Evolutionary conservation across 2,113 vertebrate genomes (phyloP).

Genomic region (Diadophis punctatus): DNA sequence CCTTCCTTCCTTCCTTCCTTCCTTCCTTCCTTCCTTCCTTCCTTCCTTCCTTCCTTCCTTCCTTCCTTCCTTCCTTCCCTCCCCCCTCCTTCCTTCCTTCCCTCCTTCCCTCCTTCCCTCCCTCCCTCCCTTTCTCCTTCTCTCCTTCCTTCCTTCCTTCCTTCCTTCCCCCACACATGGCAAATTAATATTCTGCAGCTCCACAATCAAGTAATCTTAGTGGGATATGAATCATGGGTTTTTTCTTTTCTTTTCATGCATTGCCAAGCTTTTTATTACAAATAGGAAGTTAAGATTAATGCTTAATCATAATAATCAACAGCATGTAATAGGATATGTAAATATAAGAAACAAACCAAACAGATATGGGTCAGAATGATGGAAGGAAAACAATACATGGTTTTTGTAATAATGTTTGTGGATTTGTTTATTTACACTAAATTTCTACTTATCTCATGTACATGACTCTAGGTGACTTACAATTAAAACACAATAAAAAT

Average conservation of each 20-base stretch:
- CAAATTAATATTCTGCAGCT: neutral
- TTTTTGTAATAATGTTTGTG: neutral
- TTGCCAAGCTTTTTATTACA: neutral
- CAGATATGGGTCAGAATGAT: neutral
- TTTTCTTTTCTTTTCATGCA: neutral
- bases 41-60: too few species aligned
- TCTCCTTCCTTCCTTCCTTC: too few species aligned
- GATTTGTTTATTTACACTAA: neutral
- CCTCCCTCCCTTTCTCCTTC: too few species aligned
- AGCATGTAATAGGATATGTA: neutral
- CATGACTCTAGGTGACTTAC: neutral
- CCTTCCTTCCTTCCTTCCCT: neutral
- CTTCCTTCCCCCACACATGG: neutral
- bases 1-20: neutral
- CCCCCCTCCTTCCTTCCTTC: neutral
- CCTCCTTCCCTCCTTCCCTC: neutral
- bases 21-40: neutral
- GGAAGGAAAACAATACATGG: neutral
- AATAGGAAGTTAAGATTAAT: neutral
- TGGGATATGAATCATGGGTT: neutral
- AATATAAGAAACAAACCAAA: neutral
- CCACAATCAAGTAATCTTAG: neutral
- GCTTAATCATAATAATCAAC: neutral
- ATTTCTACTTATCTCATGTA: neutral
- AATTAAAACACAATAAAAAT: neutral